A percentile compares a stretch with the other conserved stretches of the same genome.
Conservation (phyloP, 2,113 vertebrate species). For the Furnarius figulus region DNA sequence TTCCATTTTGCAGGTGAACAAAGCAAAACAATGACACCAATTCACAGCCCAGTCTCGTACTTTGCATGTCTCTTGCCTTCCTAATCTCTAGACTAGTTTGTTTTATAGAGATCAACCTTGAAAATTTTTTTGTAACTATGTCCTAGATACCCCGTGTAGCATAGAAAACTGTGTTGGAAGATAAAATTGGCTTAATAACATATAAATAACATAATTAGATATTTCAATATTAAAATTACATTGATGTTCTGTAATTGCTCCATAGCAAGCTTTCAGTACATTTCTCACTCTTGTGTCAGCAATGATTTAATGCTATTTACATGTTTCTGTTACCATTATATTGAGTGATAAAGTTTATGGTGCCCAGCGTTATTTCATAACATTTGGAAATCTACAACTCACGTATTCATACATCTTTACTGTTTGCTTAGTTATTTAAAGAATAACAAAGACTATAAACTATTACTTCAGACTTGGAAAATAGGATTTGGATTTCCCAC, state of each 20-base stretch:
- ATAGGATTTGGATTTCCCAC: neutral
- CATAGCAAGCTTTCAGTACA: neutral
- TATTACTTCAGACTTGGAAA: neutral
- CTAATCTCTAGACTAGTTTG: neutral
- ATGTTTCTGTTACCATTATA: neutral
- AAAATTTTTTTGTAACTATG: neutral
- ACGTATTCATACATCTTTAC: neutral
- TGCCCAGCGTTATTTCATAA: neutral
- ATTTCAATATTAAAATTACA: neutral
- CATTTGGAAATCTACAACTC: neutral
- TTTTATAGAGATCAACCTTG: neutral
- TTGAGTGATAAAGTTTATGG: neutral
- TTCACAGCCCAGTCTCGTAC: neutral
- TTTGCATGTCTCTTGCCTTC: neutral
- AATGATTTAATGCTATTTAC: neutral
- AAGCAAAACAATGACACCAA: neutral
- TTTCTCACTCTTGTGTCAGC: neutral
- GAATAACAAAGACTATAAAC: neutral
- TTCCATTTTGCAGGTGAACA: neutral
- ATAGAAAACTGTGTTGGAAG: neutral
- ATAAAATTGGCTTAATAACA: neutral
- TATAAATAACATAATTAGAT: neutral
- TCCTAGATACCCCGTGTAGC: neutral
- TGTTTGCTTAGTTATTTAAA: neutral
- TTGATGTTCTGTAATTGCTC: neutral